Evolutionary conservation across 2,797 vertebrate species (phyloP).

Genomic region (Macrochelys suwanniensis): DNA sequence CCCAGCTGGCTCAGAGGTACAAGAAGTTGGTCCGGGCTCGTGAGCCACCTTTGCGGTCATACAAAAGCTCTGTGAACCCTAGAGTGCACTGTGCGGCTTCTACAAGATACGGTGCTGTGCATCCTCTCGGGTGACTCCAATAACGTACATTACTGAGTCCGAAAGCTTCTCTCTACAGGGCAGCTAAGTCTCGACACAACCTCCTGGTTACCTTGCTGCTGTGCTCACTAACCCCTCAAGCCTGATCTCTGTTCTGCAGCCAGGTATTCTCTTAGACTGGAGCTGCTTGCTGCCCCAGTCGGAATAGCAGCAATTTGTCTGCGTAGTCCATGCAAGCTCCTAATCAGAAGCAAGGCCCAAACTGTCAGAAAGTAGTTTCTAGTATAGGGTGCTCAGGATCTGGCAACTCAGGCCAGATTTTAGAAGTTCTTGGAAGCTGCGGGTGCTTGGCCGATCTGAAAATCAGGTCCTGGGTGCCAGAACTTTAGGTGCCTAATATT

Average conservation of each 20-base stretch:
- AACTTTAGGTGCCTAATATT: fast-evolving
- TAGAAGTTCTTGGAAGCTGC: neutral
- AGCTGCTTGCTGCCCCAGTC: neutral
- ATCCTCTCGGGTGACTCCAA: neutral
- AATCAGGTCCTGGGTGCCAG: neutral
- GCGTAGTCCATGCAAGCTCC: neutral
- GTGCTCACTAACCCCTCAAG: neutral
- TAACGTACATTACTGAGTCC: fast-evolving
- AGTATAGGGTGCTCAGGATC: neutral
- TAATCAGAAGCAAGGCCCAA: neutral
- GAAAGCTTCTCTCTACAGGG: no score
- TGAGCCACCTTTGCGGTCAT: neutral
- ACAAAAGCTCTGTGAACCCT: neutral
- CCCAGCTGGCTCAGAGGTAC: neutral
- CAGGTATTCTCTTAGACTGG: neutral
- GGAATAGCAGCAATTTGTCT: neutral
- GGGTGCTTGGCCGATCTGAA: fast-evolving
- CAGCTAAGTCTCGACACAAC: neutral
- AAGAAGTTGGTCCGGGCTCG: neutral
- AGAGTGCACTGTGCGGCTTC: neutral
- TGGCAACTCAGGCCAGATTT: neutral
- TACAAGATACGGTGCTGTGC: fast-evolving
- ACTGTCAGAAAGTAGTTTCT: neutral
- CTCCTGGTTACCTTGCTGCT: neutral
- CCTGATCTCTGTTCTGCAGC: neutral